Evolutionary conservation across 2,888 invertebrate genomes (phyloP), one percentile per base, ranked within the genome.

Genomic region (Amiota mariae): DNA sequence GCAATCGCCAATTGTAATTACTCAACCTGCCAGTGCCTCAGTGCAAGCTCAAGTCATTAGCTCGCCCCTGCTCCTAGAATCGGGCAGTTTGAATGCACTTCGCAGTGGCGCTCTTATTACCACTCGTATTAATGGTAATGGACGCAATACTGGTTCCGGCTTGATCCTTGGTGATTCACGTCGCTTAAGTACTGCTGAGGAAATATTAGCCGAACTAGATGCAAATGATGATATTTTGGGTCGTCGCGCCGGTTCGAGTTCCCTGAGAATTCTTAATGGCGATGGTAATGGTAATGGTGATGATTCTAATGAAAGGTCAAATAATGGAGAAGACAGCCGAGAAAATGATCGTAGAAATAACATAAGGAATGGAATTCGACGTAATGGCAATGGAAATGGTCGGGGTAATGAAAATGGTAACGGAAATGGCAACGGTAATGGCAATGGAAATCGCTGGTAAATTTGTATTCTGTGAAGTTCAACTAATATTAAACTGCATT

Each of bases 11-110:
- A 86, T 90, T 8, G 77, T 89, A 6, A 79, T 87, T 9, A 82
- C 85, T 0, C 89, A 88, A 46, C 89, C 89, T 1, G 85, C 89
- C 10, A 87, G 87, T 68, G 88, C 89, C 48, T 83, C 88, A 0
- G 86, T 89, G 8, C 89, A 89, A 74, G 86, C 89, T 11, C 89
- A 88, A 13, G 81, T 89, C 1, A 85, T 89, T 10, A 87, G 88
- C 46, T 85, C 88, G 0, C 89, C 88, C 0, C 68, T 88, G n/a
- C 73, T 88, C 1, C 75, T 89, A 70, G 84, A 86, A 1, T 75
- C 85, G 4, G 75, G 78, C 2, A 83, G 82, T 10, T 59, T 87
- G 1, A 86, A 81, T 74, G 80, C 74, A 11, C 68, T 78, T 24
- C 79, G 85, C 8, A 78, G 82, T 24, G 80, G 78, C 61, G 81